Evolutionary conservation across 2,888 invertebrate genomes (phyloP), one percentile per base, ranked within the genome.

Genomic region (Megaustenia siamemsis): DNA sequence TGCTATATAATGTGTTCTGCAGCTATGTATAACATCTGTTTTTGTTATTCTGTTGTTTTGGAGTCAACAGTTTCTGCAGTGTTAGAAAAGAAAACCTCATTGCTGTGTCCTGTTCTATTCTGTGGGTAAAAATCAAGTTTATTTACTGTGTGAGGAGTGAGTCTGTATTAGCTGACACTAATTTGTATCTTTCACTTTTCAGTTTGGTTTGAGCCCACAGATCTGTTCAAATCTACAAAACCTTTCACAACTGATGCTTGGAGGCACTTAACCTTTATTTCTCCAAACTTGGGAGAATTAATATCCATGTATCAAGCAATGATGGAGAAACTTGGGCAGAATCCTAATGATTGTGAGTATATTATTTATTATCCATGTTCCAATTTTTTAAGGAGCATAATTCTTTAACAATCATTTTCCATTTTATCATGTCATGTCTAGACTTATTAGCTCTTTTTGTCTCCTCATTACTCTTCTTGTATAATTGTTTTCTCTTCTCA

Each of bases 191-290:
- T 18, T 53, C 3, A 15, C 24, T 91, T 96, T 96, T 88, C 95
- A 96, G 97, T 97, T 12, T 97, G 97, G 95, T 98, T 96, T 93
- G 98, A 98, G 93, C 97, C 98, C 0, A 98, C 98, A 0, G 98
- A 98, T 91, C 94, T 96, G 90, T 95, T 96, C 88, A 96, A 97
- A 92, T 96, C 97, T 0, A 93, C 94, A 0, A 97, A 97, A 93
- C 96, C 96, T 40, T 96, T 97, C 87, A 91, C 93, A 60, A 94
- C 93, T 21, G 91, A 93, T 21, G 90, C 94, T 73, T 95, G 95
- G 94, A 92, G 94, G 85, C 90, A 95, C 35, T 96, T 96, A 89
- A 95, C 96, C 5, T 93, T 92, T 85, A 87, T 90, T 10, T 97
- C 97, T 0, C 98, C 98, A 0, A 98, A 98, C 93, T 92, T 96